Percentiles rank a stretch among this genome's conserved stretches.
phyloP scores from a whole-genome alignment of 2,888 invertebrate genomes.

The Trissoscelio sp. region DNA sequence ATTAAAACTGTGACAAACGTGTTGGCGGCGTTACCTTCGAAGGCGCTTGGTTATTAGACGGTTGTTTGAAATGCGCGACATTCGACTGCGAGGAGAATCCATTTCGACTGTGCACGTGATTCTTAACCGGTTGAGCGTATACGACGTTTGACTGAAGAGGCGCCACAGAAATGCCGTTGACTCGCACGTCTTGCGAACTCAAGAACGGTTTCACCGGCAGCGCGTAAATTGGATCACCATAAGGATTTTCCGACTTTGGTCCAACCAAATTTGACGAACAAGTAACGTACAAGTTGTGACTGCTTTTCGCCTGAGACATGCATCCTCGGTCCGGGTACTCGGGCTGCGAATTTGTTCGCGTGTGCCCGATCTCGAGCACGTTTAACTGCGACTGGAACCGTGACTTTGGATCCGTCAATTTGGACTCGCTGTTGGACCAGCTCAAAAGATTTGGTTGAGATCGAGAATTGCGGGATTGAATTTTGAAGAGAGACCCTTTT shows the following conservation, averaged over 20 bases:
- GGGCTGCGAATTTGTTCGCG: conserved; percentile 80
- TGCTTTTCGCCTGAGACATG: conserved; percentile 73
- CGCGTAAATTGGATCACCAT: conserved; percentile 80
- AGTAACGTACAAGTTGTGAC: conserved; percentile 73
- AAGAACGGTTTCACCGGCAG: conserved; percentile 81
- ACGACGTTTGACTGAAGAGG: conserved; percentile 72
- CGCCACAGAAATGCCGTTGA: conserved; percentile 75
- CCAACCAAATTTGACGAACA: conserved; percentile 62
- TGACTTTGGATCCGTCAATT: conserved; percentile 62
- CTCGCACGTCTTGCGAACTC: conserved; percentile 80
- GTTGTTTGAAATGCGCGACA: conserved; percentile 38
- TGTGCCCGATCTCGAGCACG: conserved; percentile 72
- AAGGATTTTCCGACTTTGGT: conserved; percentile 70
- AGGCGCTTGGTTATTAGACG: conserved; percentile 14
- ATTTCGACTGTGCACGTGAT: conserved; percentile 22
- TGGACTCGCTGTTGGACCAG: conserved; percentile 70
- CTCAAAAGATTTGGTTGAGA: conserved; percentile 81
- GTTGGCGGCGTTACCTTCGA: conserved; percentile 41
- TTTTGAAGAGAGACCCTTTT: conserved; percentile 77
- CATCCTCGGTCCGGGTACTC: conserved; percentile 69
- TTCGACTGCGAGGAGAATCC: conserved; percentile 41
- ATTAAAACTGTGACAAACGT: conserved; percentile 25
- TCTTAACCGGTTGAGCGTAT: conserved; percentile 73
- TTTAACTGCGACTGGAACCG: conserved; percentile 79
- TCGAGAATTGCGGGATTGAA: conserved; percentile 80